Evolutionary conservation across 2,797 vertebrate genomes (phyloP).

Genomic region (Gymnothorax reevesii): DNA sequence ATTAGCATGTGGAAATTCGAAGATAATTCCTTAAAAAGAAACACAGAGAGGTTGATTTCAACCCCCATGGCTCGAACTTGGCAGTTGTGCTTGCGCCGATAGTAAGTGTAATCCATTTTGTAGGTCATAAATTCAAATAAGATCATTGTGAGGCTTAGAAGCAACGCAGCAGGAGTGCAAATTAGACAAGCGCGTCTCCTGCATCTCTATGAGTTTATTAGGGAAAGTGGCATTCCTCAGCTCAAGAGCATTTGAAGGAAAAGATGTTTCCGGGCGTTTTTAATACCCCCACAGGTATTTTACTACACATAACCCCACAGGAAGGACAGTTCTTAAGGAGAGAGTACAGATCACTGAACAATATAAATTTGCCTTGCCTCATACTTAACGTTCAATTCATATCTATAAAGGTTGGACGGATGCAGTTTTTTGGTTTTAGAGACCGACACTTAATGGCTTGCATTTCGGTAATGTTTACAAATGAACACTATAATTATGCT

Average conservation of each 20-base stretch:
- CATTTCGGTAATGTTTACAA: background rate
- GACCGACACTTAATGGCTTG: background rate
- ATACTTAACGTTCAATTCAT: background rate
- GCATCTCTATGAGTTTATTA: conserved; percentile 46
- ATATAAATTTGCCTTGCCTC: background rate
- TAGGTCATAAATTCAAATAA: conserved; percentile 52
- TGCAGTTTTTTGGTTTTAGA: background rate
- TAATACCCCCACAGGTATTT: background rate
- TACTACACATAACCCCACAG: background rate
- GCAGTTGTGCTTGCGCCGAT: conserved; percentile 50
- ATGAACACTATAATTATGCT: background rate
- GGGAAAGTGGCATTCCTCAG: conserved; percentile 20
- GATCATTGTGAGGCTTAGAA: conserved; percentile 45
- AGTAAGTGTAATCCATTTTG: conserved; percentile 58
- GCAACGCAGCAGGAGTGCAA: conserved; percentile 45
- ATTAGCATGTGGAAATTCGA: background rate
- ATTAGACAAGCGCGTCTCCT: conserved; percentile 31
- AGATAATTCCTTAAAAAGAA: conserved; percentile 30
- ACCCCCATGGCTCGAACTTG: conserved; percentile 8
- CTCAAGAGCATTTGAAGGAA: background rate
- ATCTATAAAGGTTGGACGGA: background rate
- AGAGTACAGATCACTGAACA: background rate
- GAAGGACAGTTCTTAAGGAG: background rate
- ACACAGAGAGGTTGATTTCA: conserved; percentile 28
- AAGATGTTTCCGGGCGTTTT: background rate